These are phyloP conservation scores for Umimayanthus kanabou DNA, from an alignment of 92 coral and sea anemone genomes.

Conservation along the genomic window DNA sequence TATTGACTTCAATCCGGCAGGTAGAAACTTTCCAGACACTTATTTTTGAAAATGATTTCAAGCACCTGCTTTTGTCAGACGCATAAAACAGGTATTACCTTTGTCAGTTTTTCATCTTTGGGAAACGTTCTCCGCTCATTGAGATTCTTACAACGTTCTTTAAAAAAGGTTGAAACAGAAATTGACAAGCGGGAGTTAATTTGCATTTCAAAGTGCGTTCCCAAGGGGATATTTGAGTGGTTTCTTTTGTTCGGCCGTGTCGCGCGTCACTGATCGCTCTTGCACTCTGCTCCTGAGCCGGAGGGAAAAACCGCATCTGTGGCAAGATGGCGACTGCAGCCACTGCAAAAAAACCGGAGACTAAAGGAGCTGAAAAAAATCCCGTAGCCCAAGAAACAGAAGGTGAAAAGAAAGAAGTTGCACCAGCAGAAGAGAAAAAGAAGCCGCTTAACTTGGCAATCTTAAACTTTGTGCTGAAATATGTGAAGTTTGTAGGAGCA, in stretches of 20 bases:
- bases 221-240: not conserved
- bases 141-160: not conserved
- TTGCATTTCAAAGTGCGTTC: slow-evolving; percentile 21
- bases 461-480: slow-evolving; percentile 83
- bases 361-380: not conserved
- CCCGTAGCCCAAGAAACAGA: slow-evolving; percentile 15
- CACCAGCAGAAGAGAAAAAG: slow-evolving; percentile 46
- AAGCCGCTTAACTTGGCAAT: slow-evolving; percentile 73
- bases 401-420: slow-evolving; percentile 61
- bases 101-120: not conserved
- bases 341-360: not conserved
- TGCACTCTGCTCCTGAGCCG: not conserved
- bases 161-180: not conserved
- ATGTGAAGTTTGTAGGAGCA: slow-evolving; percentile 88
- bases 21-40: not conserved
- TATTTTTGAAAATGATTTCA: slow-evolving; percentile 35
- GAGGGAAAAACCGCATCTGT: slow-evolving; percentile 31
- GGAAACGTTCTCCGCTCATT: not conserved
- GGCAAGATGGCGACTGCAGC: slow-evolving; percentile 28
- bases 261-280: not conserved
- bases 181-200: slow-evolving; percentile 28
- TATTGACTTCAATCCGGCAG: not conserved
- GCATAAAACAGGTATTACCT: slow-evolving; percentile 41
- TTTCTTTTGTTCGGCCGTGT: not conserved
- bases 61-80: slow-evolving; percentile 39